Base-by-base conservation (phyloP, 2,797 vertebrate species). In the Enteromius paludinosus region DNA sequence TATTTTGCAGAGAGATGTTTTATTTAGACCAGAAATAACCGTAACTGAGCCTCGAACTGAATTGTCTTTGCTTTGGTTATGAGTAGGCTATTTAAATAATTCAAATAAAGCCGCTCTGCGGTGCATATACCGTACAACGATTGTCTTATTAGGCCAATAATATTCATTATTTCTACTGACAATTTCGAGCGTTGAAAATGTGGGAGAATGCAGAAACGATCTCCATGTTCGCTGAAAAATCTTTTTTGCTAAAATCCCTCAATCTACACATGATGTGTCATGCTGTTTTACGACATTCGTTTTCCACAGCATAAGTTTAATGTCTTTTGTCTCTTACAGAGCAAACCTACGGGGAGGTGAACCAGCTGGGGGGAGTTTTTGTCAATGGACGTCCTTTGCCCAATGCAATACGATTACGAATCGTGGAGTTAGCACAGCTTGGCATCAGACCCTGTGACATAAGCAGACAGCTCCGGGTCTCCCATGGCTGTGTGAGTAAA, bases 331-430 rank as follows among this genome's bases (percentile, higher is more conserved):
- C 33, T 82, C 33, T 69, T 83, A 70, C 92, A 97, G 98, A 99
- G 94, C 98, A 99, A 96, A 97, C 96, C 4, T 99, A 99, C 90
- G 98, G 98, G 89, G 98, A 99, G 92, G 98, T 99, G 91, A 99
- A 99, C 93, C 98, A 99, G 91, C 88, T 99, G 78, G 98, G 98
- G 75, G 98, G 98, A 2, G 98, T 99, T 78, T 99, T 99, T 87
- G 98, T 99, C 78, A 99, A 99, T 84, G 98, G 98, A 82, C 94
- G 98, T 88, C 98, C 98, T 38, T 93, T 99, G 86, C 98, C 98
- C 90, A 99, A 99, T 86, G 97, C 98, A 86, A 97, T 99, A 87
- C 93, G 98, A 68, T 86, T 99, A 77, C 91, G 98, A 84, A 99
- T 99, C 78, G 98, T 99, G 92, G 98, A 99, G 92, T 90, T 99